Evolutionary conservation across 2,113 vertebrate genomes (phyloP).

Genomic region (Nyctereutes procyonoides): DNA sequence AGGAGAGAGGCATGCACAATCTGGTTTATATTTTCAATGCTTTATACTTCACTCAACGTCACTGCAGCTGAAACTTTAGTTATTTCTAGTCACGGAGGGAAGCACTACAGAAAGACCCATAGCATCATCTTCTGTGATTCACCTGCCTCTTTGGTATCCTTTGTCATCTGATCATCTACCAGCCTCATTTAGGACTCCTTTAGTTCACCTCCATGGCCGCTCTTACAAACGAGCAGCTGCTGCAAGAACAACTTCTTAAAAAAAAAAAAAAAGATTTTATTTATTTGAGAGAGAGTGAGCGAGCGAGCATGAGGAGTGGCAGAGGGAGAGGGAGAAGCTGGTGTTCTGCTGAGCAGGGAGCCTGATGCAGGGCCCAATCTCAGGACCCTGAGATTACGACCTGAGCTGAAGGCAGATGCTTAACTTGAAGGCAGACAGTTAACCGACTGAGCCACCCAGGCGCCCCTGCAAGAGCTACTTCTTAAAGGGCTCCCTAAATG

Average conservation of each 20-base stretch:
- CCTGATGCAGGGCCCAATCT: no score
- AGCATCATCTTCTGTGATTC: constrained; percentile 37
- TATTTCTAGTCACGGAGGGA: neutral
- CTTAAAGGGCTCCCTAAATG: constrained; percentile 51
- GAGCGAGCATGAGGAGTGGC: no score
- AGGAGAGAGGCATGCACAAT: neutral
- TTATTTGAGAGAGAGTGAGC: no score
- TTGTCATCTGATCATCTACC: constrained; percentile 55
- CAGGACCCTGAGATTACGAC: no score
- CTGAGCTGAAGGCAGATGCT: no score
- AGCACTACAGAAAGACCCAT: constrained; percentile 19
- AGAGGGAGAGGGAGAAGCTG: no score
- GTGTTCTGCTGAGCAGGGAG: no score
- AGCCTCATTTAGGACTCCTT: constrained; percentile 32
- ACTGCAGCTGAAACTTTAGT: neutral
- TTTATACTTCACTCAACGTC: neutral
- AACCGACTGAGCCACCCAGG: no score
- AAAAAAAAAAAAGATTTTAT: no score
- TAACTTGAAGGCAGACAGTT: no score
- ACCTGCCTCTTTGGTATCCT: constrained; percentile 33
- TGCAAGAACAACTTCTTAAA: neutral
- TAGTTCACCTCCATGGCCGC: neutral
- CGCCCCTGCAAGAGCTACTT: neutral
- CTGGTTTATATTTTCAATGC: neutral
- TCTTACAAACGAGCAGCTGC: constrained; percentile 54